These are phyloP conservation scores for Syngnathus typhle DNA, from an alignment of 2,113 vertebrate species.

Conservation along the genomic window DNA sequence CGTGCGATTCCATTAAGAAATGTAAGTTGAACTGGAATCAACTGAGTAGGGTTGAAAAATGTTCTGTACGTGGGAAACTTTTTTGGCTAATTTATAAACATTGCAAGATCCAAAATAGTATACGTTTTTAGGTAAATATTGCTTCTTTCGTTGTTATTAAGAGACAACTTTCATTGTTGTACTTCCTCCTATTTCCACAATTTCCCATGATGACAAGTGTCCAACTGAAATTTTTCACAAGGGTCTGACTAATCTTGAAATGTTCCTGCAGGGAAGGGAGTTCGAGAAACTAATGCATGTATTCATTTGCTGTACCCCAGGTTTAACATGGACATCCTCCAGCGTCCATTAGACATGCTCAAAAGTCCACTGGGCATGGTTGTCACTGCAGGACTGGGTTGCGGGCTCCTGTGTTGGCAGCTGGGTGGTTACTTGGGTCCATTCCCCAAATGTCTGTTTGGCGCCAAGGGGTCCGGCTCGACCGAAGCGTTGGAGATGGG, in stretches of 20 bases:
- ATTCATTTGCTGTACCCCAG: conserved; percentile 19
- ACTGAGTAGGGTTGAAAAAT: neutral
- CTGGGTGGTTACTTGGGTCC: conserved; percentile 61
- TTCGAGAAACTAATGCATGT: neutral
- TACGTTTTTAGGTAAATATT: too few relatives aligned
- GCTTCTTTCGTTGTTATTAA: too few relatives aligned
- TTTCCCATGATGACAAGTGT: too few relatives aligned
- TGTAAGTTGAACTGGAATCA: neutral
- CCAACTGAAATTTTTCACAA: too few relatives aligned
- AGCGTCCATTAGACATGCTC: conserved; percentile 54
- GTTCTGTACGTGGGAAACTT: neutral
- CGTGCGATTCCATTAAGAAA: neutral
- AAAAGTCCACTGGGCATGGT: conserved; percentile 63
- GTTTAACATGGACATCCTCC: conserved; percentile 73
- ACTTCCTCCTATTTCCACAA: too few relatives aligned
- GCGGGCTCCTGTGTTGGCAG: conserved; percentile 86
- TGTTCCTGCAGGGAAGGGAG: neutral
- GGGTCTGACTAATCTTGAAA: too few relatives aligned
- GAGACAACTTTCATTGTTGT: too few relatives aligned
- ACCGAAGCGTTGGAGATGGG: conserved; percentile 75
- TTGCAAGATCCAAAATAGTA: too few relatives aligned
- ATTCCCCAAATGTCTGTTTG: neutral
- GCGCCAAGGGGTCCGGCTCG: neutral
- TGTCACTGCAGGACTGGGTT: conserved; percentile 72
- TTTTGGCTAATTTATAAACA: too few relatives aligned